Conservation (phyloP, 2,797 vertebrate species). For the Cercopithecus neglectus region DNA sequence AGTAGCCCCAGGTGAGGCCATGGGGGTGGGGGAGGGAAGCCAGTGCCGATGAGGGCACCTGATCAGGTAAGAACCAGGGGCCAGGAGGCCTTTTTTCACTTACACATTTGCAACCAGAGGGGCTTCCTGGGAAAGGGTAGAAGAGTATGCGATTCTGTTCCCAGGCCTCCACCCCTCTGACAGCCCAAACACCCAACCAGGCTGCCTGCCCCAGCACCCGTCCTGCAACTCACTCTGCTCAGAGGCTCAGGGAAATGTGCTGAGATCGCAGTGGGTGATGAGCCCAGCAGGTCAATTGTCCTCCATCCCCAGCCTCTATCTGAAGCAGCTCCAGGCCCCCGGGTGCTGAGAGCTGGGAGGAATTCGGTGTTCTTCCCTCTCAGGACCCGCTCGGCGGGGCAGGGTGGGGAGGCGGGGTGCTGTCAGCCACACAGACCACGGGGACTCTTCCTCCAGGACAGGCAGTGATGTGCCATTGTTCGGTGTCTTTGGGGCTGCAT, state of each 20-base stretch:
- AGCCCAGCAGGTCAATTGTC: not conserved
- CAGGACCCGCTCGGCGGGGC: not conserved
- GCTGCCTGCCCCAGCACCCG: rapidly evolving
- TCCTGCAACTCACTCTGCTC: not conserved
- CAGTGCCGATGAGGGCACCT: not conserved
- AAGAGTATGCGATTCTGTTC: rapidly evolving
- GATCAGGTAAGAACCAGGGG: conserved; percentile 37
- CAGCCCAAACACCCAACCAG: not conserved
- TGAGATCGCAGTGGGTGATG: rapidly evolving
- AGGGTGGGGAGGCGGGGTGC: too few species aligned
- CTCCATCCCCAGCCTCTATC: not conserved
- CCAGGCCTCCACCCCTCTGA: not conserved
- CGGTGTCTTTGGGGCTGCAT: not conserved
- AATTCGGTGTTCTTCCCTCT: not conserved
- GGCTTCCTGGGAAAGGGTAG: not conserved
- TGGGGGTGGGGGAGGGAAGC: conserved; percentile 30
- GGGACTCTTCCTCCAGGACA: not conserved
- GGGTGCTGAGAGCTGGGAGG: not conserved
- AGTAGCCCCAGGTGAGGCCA: conserved; percentile 37
- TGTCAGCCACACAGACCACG: not conserved
- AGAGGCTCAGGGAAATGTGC: not conserved
- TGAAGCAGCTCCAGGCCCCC: not conserved
- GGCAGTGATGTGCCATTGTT: rapidly evolving
- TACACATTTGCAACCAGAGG: not conserved
- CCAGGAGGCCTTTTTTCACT: not conserved